Evolutionary conservation across 2,113 vertebrate species (phyloP).

Genomic region (Lichenostomus cassidix): DNA sequence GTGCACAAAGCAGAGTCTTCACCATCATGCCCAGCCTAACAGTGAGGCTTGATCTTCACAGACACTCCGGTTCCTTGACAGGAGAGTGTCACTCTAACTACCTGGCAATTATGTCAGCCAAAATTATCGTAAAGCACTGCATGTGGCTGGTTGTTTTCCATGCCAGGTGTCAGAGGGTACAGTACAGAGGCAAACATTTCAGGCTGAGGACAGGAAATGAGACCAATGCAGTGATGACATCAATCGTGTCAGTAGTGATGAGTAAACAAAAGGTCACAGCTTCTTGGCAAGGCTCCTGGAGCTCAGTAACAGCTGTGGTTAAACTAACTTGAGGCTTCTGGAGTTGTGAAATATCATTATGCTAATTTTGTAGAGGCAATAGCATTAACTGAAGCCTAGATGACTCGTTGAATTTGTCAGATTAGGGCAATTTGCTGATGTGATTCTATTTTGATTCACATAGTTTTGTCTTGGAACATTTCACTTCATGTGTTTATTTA

Average conservation of each 20-base stretch:
- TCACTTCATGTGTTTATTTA: neutral
- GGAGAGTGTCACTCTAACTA: neutral
- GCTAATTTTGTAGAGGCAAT: neutral
- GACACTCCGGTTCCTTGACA: neutral
- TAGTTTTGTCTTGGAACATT: neutral
- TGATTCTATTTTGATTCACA: neutral
- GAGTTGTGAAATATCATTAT: neutral
- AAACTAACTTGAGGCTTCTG: neutral
- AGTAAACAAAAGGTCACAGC: neutral
- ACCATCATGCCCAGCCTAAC: neutral
- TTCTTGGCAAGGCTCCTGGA: neutral
- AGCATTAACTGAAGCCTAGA: neutral
- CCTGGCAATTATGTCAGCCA: neutral
- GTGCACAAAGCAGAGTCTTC: neutral
- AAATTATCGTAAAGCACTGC: neutral
- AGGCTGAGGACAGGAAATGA: neutral
- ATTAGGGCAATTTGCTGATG: conserved; percentile 6
- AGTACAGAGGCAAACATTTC: neutral
- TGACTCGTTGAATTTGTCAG: conserved; percentile 3
- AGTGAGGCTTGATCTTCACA: neutral
- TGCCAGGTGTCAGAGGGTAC: neutral
- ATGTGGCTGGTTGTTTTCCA: neutral
- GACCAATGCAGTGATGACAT: neutral
- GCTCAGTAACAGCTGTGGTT: neutral
- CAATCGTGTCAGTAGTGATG: neutral